These are phyloP conservation scores for Silurus aristotelis DNA, from an alignment of 2,797 vertebrate species.

Conservation along the genomic window DNA sequence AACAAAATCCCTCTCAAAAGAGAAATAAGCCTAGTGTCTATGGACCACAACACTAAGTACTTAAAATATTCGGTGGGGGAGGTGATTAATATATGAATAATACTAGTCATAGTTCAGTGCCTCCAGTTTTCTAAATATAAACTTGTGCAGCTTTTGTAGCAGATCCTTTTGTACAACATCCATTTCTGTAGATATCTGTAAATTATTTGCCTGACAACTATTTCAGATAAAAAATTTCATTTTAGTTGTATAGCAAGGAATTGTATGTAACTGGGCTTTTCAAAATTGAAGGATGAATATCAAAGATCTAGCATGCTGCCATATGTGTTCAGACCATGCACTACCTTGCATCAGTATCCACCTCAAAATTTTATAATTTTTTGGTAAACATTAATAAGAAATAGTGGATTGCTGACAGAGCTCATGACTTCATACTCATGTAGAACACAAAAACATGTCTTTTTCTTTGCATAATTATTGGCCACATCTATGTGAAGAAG, in stretches of 20 bases:
- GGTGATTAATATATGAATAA: constrained; percentile 1
- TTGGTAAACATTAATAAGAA: neutral
- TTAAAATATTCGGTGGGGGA: neutral
- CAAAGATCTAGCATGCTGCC: neutral
- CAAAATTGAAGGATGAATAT: neutral
- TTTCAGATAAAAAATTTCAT: neutral
- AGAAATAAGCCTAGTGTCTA: neutral
- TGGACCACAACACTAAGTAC: neutral
- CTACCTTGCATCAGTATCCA: neutral
- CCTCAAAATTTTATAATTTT: neutral
- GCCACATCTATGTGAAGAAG: constrained; percentile 20
- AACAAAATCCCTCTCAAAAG: neutral
- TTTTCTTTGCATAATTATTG: constrained; percentile 47
- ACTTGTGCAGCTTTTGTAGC: neutral
- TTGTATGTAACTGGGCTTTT: neutral
- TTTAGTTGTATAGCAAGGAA: neutral
- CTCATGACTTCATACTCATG: neutral
- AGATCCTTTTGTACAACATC: neutral
- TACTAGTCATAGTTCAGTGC: neutral
- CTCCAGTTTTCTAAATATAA: neutral
- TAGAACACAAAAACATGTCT: neutral
- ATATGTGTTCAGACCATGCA: neutral
- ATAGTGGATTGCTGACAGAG: too few relatives aligned
- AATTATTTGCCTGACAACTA: neutral
- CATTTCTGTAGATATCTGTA: neutral